Evolutionary conservation across 2,888 invertebrate genomes (phyloP), one percentile per base, ranked within the genome.

Genomic region (Automeris io): DNA sequence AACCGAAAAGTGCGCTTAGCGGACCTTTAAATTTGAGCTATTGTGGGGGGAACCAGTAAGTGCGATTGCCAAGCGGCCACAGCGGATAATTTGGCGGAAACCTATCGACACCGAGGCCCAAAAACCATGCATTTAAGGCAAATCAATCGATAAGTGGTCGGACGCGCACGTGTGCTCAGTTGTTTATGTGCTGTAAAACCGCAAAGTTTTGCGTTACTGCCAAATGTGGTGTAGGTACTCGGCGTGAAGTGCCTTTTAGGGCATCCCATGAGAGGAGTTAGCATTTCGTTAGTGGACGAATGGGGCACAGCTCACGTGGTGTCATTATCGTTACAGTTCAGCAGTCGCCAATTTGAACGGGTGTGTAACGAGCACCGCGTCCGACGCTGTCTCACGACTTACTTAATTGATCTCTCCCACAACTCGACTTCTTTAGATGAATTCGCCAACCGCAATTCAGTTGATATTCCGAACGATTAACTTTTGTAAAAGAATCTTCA

Each of bases 101-200:
- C 65, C 74, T 72, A 80, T 75, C 73, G 72, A 72, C 76, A 70
- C 69, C 70, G 69, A 67, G 66, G 65, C 67, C 64, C n/a, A 72
- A 78, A 73, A 76, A 78, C 74, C 75, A 74, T 78, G 74, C 75
- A 76, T 79, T 82, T 77, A 77, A 83, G 75, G 78, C 65, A 70
- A 70, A 77, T 79, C 75, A 80, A 83, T 85, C 79, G 79, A 79
- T 79, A 70, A 57, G 80, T 68, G 80, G 78, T 74, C 61, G 61
- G 69, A 59, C 61, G 65, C 71, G 63, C 77, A 76, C 74, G 72
- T 71, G 78, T 71, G 78, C 65, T n/a, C 69, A 63, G 68, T 82
- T 80, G 83, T 85, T 85, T 83, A 85, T 85, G 82, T 61, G 58
- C 80, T 81, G 58, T 82, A 81, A 77, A 77, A 74, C 86, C 82